Evolutionary conservation across 2,113 vertebrate species (phyloP), one percentile per base, ranked within the genome.

Genomic region (Corydoras maculifer): DNA sequence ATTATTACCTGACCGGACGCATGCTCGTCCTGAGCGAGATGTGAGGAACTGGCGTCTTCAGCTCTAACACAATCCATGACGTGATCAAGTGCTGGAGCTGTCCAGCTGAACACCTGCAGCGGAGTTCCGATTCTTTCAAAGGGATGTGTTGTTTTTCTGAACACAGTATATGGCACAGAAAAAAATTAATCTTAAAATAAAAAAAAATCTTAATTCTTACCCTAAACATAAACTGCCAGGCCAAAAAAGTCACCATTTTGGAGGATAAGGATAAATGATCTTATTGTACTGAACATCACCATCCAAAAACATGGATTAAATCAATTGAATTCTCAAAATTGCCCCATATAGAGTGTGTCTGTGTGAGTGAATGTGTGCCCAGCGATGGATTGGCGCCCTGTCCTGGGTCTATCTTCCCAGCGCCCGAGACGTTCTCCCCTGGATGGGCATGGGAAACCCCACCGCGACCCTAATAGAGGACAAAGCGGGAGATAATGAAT

Each of bases 31-130:
- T 93, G 94, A 80, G 92, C 94, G 85, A 94, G 86, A 9, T 90
- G 84, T 0, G 91, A 93, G 6, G 92, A 91, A 31, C 94, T 94
- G 0, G 92, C 92, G 0, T 99, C 94, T 72, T 97, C 96, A 0
- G 93, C 93, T 6, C 93, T 84, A 64, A 98, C 91, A 0, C 94
- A 96, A 82, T 99, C 93, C 78, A 95, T 92, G 61, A 88, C 87
- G 0, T 98, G 95, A 62, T 98, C 94, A 0, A 88, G 90, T 2
- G 91, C 90, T 0, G 92, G 96, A 0, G 94, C 95, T 0, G 91
- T 92, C 96, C 96, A 99, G 82, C 90, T 93, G 77, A 95, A 97
- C 67, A 97, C 88, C 84, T 97, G 96, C 88, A 93, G 94, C 3
- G 96, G 94, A 43, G 94, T 95, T 65, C 93, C 91, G 25, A 97